Evolutionary conservation across 53 echinoderm and acorn worm species (phyloP).

Genomic region (Echinometra lucunter): DNA sequence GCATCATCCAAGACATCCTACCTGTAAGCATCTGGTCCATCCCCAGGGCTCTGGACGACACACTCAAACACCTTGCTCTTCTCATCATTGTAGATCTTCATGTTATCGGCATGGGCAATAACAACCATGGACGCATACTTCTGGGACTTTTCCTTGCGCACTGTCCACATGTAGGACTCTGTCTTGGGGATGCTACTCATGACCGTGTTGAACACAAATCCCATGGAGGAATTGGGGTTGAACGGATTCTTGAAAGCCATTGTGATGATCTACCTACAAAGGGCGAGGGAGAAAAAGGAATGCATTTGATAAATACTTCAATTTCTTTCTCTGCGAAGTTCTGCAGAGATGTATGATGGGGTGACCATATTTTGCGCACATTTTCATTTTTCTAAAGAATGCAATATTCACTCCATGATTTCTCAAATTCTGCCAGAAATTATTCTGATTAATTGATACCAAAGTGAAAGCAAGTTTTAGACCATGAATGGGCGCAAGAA

Average conservation of each 20-base stretch:
- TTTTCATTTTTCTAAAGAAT: too few relatives aligned
- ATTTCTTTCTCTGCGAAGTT: too few relatives aligned
- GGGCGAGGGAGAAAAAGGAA: neutral
- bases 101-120: conserved; percentile 68
- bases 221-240: conserved; percentile 2
- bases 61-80: conserved; percentile 85
- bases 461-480: too few relatives aligned
- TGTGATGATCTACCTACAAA: neutral
- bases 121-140: conserved; percentile 75
- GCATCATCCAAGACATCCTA: neutral
- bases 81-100: conserved; percentile 80
- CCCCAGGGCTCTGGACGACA: conserved; percentile 60
- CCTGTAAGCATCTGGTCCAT: conserved; percentile 37
- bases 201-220: conserved; percentile 75
- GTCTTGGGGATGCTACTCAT: conserved; percentile 84
- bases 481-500: too few relatives aligned
- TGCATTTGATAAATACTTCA: neutral
- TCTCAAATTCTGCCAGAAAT: too few relatives aligned
- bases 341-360: neutral
- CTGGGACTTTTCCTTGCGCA: conserved; percentile 79
- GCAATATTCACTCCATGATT: too few relatives aligned
- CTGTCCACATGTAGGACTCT: conserved; percentile 73
- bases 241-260: conserved; percentile 65
- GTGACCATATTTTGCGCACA: too few relatives aligned
- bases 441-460: too few relatives aligned